A percentile compares a stretch with the other conserved stretches of the same genome.
Conservation (phyloP, 2,797 vertebrate species). For the Sebastes diaconus region DNA sequence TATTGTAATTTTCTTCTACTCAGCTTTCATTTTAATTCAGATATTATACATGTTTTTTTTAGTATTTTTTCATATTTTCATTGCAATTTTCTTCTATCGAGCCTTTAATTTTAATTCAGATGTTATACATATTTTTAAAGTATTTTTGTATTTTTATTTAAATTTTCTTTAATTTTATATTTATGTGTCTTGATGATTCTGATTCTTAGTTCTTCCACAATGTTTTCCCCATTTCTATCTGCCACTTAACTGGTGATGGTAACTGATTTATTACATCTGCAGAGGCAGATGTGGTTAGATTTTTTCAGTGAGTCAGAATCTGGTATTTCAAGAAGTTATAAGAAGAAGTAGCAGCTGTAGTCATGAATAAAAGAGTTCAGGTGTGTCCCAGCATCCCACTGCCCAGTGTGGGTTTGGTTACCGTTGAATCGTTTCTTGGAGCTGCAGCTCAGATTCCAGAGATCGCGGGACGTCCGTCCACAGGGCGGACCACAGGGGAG, state of each 20-base stretch:
- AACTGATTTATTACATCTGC: background rate
- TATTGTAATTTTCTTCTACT: too few relatives aligned
- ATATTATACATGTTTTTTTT: background rate
- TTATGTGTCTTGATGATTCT: background rate
- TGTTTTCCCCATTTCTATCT: background rate
- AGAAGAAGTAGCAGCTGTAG: background rate
- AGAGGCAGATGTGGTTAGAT: background rate
- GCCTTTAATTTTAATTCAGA: too few relatives aligned
- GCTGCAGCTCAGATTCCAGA: slow-evolving; percentile 8
- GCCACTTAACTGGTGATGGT: background rate
- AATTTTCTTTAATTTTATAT: background rate
- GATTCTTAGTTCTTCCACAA: background rate
- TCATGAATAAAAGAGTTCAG: background rate
- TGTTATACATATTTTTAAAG: too few relatives aligned
- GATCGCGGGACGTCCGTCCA: background rate
- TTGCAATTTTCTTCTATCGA: background rate
- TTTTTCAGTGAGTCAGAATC: background rate
- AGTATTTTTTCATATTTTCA: background rate
- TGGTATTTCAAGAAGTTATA: background rate
- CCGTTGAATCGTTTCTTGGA: slow-evolving; percentile 1
- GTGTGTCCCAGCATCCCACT: background rate
- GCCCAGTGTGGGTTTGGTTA: background rate
- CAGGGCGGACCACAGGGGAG: background rate
- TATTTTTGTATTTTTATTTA: too few relatives aligned
- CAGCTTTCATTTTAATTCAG: background rate